These are phyloP conservation scores for Actinia equina DNA, from an alignment of 64 coral and sea anemone species.

Conservation along the genomic window DNA sequence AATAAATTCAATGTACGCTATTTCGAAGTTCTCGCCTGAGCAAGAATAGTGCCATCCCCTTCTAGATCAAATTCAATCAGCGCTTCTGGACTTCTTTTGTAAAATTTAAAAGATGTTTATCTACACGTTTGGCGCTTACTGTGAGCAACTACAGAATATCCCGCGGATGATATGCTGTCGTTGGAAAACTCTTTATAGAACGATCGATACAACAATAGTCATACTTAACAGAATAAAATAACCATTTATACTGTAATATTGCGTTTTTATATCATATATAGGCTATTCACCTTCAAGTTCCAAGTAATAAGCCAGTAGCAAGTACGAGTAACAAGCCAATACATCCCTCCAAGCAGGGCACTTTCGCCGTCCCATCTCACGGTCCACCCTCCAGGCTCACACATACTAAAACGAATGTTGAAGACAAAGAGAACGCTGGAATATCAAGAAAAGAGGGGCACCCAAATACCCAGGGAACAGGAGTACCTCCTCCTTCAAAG, in stretches of 20 bases:
- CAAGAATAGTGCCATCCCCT: no score
- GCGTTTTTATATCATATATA: neutral
- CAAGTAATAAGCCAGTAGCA: neutral
- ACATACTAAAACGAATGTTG: slow-evolving; percentile 1
- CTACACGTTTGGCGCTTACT: no score
- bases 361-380: neutral
- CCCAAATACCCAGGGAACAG: neutral
- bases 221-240: no score
- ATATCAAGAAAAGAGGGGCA: neutral
- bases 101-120: no score
- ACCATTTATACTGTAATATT: neutral
- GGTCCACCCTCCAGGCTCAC: neutral
- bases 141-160: no score
- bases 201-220: no score
- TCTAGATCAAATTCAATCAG: no score
- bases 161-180: no score
- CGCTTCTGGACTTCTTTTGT: no score
- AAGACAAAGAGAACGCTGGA: slow-evolving; percentile 9
- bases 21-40: no score
- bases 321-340: neutral
- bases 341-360: neutral
- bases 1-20: no score
- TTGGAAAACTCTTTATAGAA: no score
- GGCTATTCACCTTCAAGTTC: neutral
- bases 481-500: neutral